Evolutionary conservation across 2,888 invertebrate species (phyloP), one percentile per base, ranked within the genome.

Genomic region (Cyclophora albipunctata): DNA sequence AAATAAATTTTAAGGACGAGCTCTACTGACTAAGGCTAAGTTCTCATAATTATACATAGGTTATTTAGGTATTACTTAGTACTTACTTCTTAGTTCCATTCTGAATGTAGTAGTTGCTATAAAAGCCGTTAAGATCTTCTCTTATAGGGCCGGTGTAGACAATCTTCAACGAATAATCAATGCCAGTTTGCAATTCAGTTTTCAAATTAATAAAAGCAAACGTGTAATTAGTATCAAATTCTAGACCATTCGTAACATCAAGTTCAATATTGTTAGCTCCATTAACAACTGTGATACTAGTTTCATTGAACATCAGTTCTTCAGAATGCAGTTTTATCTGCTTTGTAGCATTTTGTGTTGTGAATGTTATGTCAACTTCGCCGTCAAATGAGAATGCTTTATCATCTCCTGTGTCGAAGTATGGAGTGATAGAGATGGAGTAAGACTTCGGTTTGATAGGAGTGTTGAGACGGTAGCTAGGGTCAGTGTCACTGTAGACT

Each of bases 41-140:
- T 20, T 20, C 20, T 20, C 20, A 20, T 20, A 20, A 20, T 20
- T 20, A 20, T 20, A 20, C 2, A 20, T 37, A 37, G 5, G 37
- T 37, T 5, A 37, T 37, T 37, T 37, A 37, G 4, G 4, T 0
- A 37, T 5, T 5, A 37, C 7, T 6, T 20, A 34, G 20, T 57
- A 84, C 86, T 84, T 78, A 91, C 92, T 90, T 90, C 52, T 74
- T 89, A 42, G 83, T 74, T 2, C 84, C 84, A 35, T 80, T 69
- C 46, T 89, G 78, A 3, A 75, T 63, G 61, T 93, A 93, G 42
- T 87, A 90, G 62, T 91, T 92, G 50, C 89, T 89, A 64, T 92
- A 93, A 61, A 93, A 92, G 48, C 93, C 93, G 50, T 72, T 83
- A 57, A 92, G 75, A 53, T 90, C 90, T 1, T 81, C 73, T 60